Base-by-base conservation (phyloP, 2,113 vertebrate genomes). In the Tonatia bakeri region DNA sequence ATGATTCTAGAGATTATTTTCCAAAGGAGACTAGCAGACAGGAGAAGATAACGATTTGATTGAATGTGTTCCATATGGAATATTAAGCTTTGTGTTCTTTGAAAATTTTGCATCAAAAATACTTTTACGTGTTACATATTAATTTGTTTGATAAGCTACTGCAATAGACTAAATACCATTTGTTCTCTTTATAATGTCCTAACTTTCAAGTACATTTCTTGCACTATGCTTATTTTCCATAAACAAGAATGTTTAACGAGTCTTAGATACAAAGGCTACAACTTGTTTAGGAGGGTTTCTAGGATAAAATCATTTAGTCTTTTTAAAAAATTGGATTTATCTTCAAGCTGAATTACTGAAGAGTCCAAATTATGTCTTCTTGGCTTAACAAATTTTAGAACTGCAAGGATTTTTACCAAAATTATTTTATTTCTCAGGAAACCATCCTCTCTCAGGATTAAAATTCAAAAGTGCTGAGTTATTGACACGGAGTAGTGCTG, bases 191-290 rank as follows among this genome's bases (percentile, higher is more conserved):
- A 81, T 59, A 90, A 59, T 40, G 13, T 79, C 9, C 54, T 72
- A 90, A 89, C 81, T 83, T 90, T 87, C 31, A 93, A 88, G 22
- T 87, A 40, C 1, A n/a, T 75, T 76, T 77, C 22, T 90, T 90
- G 6, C 0, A 87, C 33, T 87, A 82, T 40, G 3, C 4, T 94
- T 80, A 69, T 87, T 84, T 96, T 96, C 33, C 84, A 52, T 45
- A 80, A 80, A 76, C 5, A 75, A 82, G 10, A 2, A 24, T 82
- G n/a, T 47, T 3, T 73, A 79, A 87, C 31, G 0, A 45, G 47
- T 69, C 70, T 79, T n/a, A 56, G 52, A 45, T 59, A 45, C 47
- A 47, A 86, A 93, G 28, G n/a, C 14, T 19, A 85, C 69, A 59
- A 80, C 17, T 84, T 94, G 33, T 59, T 73, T 93, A 83, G 64